Conservation (phyloP, 1,140 invertebrate genomes). For the Calosoma granatense region DNA sequence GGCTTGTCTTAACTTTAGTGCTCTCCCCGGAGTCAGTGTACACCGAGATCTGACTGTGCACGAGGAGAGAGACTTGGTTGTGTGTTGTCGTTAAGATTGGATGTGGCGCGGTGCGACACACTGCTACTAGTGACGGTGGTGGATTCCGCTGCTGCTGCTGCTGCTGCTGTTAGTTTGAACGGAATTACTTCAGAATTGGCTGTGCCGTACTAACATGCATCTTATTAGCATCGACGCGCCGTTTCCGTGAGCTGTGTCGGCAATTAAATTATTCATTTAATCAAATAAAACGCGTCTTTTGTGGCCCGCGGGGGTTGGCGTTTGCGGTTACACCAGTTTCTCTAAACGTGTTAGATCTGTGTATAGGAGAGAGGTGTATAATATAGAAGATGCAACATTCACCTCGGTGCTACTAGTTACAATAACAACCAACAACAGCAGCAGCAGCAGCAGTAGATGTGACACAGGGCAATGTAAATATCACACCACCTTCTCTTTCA, state of each 20-base stretch:
- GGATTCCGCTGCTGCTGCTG: not conserved
- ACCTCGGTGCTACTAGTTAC: not conserved
- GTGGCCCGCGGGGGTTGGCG: not conserved
- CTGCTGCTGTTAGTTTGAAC: too few relatives aligned
- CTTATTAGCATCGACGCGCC: not conserved
- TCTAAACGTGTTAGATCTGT: not conserved
- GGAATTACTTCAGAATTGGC: not conserved
- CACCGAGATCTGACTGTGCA: too few relatives aligned
- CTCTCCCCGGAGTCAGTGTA: not conserved
- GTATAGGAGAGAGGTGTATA: too few relatives aligned
- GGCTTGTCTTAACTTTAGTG: not conserved
- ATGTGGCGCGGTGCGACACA: too few relatives aligned
- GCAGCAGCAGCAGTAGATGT: too few relatives aligned
- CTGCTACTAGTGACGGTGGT: not conserved
- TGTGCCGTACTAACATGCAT: not conserved
- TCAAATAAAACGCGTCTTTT: constrained; percentile 8
- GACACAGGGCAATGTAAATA: too few relatives aligned
- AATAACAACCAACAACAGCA: too few relatives aligned
- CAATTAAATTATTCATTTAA: constrained; percentile 9
- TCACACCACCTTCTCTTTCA: too few relatives aligned
- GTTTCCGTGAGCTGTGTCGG: not conserved
- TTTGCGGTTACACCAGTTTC: constrained; percentile 1
- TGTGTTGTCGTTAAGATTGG: not conserved
- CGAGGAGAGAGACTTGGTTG: too few relatives aligned
- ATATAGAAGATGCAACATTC: not conserved